phyloP scores from a whole-genome alignment of 2,888 invertebrate species.

The Microctonus hyperodae region DNA sequence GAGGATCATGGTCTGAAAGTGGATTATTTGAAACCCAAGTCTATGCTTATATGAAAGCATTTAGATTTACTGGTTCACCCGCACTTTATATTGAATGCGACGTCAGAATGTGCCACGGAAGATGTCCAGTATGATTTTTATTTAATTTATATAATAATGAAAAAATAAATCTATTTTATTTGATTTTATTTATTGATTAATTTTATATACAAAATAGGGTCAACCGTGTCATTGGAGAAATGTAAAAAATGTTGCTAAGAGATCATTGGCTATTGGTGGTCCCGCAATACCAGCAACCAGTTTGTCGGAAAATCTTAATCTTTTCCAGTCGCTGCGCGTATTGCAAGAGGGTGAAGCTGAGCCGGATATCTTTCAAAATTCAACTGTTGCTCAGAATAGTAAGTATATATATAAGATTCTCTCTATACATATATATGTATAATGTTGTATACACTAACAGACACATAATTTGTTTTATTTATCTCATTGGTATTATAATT shows the following conservation, averaged over 20 bases:
- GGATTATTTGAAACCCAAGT: slow-evolving; percentile 93
- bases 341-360: slow-evolving; percentile 85
- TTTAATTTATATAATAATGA: slow-evolving; percentile 19
- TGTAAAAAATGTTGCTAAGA: slow-evolving; percentile 79
- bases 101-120: slow-evolving; percentile 93
- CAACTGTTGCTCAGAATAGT: slow-evolving; percentile 57
- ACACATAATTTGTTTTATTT: background rate
- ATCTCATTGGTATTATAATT: background rate
- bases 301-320: slow-evolving; percentile 86
- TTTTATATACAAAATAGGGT: slow-evolving; percentile 77
- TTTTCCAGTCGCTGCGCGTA: slow-evolving; percentile 88
- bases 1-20: slow-evolving; percentile 91
- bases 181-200: background rate
- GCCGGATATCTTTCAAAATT: slow-evolving; percentile 65
- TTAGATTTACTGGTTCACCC: slow-evolving; percentile 91
- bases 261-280: slow-evolving; percentile 68
- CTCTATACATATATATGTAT: too few relatives aligned
- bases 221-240: slow-evolving; percentile 95
- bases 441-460: slow-evolving; percentile 17
- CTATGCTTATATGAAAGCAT: slow-evolving; percentile 94
- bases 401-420: too few relatives aligned
- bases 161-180: background rate
- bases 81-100: slow-evolving; percentile 94
- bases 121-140: slow-evolving; percentile 83
- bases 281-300: slow-evolving; percentile 62